phyloP scores from a whole-genome alignment of 2,797 vertebrate species.

The Danio choprae region DNA sequence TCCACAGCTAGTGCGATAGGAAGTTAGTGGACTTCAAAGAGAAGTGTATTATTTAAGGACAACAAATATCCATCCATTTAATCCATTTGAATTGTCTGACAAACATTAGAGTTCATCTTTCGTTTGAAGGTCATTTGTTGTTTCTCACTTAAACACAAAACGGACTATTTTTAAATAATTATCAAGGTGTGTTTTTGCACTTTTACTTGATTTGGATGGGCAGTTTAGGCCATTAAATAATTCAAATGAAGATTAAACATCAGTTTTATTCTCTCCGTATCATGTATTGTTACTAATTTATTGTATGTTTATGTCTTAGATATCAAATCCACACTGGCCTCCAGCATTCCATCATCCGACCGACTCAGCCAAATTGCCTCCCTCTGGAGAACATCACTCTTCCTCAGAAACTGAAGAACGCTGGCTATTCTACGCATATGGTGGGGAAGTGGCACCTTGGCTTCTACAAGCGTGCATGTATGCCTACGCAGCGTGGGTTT shows the following conservation, averaged over 20 bases:
- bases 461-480: slow-evolving; percentile 92
- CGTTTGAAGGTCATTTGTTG: no score
- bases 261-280: background rate
- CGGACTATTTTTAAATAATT: no score
- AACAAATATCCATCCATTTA: no score
- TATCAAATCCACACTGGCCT: slow-evolving; percentile 99
- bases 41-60: no score
- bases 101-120: no score
- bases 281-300: background rate
- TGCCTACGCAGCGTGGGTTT: slow-evolving; percentile 95
- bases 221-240: background rate
- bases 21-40: no score
- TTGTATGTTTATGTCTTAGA: slow-evolving; percentile 71
- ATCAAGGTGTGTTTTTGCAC: no score
- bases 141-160: no score
- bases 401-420: slow-evolving; percentile 93
- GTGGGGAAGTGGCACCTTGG: slow-evolving; percentile 99
- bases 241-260: background rate
- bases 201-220: background rate
- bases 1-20: no score
- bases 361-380: slow-evolving; percentile 94
- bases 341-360: slow-evolving; percentile 95
- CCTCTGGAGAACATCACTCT: slow-evolving; percentile 92
- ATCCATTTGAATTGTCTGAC: no score
- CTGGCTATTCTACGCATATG: slow-evolving; percentile 95